Conservation (phyloP, 1,140 invertebrate genomes). For the Tetramorium simillimum region DNA sequence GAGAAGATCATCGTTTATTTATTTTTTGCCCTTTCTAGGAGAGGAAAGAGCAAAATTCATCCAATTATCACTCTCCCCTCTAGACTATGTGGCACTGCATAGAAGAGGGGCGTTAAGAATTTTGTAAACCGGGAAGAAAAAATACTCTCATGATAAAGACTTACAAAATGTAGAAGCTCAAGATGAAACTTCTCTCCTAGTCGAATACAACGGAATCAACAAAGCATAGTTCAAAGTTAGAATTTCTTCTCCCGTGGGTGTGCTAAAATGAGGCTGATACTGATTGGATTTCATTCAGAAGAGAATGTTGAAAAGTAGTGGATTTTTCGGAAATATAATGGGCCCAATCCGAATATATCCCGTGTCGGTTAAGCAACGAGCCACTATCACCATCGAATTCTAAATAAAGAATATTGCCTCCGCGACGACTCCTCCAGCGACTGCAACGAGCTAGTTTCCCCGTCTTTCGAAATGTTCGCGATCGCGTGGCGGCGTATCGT, state of each 20-base stretch:
- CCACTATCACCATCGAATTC: too few relatives aligned
- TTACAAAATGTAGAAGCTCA: neutral
- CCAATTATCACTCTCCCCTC: neutral
- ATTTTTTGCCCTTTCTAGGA: neutral
- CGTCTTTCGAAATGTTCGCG: neutral
- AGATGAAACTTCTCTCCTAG: too few relatives aligned
- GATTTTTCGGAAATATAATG: too few relatives aligned
- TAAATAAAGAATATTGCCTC: neutral
- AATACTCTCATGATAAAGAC: neutral
- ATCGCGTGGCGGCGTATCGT: neutral
- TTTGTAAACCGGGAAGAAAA: neutral
- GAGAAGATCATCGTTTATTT: neutral
- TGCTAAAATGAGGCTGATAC: too few relatives aligned
- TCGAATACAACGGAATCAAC: neutral
- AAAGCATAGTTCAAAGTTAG: too few relatives aligned
- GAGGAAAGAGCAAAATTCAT: neutral
- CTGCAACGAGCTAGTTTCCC: neutral
- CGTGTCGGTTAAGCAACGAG: too few relatives aligned
- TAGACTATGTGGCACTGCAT: neutral
- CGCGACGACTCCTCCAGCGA: neutral
- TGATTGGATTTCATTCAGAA: too few relatives aligned
- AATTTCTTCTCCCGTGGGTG: too few relatives aligned
- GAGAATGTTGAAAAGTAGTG: too few relatives aligned
- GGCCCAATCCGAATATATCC: too few relatives aligned
- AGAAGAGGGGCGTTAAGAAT: neutral